Percentiles rank a stretch among this genome's conserved stretches.
Conservation (phyloP, 2,113 vertebrate species). For the Shinisaurus crocodilurus region DNA sequence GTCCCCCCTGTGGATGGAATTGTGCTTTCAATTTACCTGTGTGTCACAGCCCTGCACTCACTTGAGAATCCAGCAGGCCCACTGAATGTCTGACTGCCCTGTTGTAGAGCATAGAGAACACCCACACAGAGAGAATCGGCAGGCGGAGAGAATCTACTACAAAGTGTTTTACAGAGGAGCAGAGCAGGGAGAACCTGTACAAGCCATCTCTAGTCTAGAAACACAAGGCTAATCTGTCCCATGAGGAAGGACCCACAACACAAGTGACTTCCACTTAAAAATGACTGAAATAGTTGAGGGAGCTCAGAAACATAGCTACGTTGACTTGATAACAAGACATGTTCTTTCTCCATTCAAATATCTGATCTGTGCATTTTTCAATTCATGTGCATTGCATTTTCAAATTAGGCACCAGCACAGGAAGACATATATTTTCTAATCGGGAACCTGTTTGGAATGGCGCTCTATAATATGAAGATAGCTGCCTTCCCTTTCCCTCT, state of each 20-base stretch:
- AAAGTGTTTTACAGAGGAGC: too few relatives aligned
- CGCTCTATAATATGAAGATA: conserved; percentile 19
- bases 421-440: conserved; percentile 44
- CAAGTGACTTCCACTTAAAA: background rate
- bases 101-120: background rate
- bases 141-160: background rate
- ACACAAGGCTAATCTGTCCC: background rate
- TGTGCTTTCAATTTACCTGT: background rate
- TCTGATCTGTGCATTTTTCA: background rate
- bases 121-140: background rate
- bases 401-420: conserved; percentile 6
- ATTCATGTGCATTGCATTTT: background rate
- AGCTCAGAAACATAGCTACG: background rate
- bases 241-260: background rate
- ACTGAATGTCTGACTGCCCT: background rate
- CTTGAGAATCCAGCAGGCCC: background rate
- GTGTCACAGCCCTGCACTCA: background rate
- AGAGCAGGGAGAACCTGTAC: too few relatives aligned
- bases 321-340: background rate
- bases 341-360: background rate
- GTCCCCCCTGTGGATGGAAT: background rate
- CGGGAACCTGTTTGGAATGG: conserved; percentile 70
- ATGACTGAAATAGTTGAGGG: background rate
- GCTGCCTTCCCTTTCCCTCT: conserved; percentile 65
- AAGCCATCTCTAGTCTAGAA: too few relatives aligned